These are phyloP conservation scores for Anolis carolinensis DNA, from an alignment of 2,113 vertebrate genomes.

Conservation along the genomic window DNA sequence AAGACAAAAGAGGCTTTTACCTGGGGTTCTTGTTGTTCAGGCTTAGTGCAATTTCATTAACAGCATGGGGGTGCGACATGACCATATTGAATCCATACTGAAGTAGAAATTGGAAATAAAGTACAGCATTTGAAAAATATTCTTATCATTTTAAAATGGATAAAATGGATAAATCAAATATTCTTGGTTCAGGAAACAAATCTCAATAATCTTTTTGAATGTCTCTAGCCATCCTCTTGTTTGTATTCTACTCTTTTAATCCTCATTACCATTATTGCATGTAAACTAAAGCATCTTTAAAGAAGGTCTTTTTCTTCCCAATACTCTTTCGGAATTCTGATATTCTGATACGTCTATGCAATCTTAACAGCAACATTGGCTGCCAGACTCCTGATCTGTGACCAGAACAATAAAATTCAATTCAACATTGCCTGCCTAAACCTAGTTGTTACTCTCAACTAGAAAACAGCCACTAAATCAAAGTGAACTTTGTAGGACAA, in stretches of 20 bases:
- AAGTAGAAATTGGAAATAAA: not conserved
- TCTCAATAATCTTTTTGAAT: not conserved
- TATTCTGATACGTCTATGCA: not conserved
- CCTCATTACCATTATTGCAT: not conserved
- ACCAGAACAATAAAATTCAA: too few species aligned
- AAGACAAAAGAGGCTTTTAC: constrained; percentile 67
- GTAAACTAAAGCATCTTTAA: not conserved
- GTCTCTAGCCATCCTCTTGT: not conserved
- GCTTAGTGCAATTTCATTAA: constrained; percentile 96
- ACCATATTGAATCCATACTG: constrained; percentile 99
- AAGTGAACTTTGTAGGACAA: too few species aligned
- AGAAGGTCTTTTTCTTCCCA: not conserved
- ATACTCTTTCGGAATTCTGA: not conserved
- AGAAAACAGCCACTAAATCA: too few species aligned
- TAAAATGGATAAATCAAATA: accelerated
- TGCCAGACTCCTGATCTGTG: too few species aligned
- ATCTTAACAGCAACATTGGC: not conserved
- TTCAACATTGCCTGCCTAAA: too few species aligned
- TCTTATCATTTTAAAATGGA: not conserved
- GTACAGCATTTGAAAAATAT: not conserved
- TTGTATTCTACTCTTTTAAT: accelerated
- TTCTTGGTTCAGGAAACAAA: not conserved
- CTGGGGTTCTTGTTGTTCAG: constrained; percentile 97
- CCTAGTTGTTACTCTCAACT: too few species aligned
- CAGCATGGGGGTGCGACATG: constrained; percentile 96